A percentile compares a stretch with the other conserved stretches of the same genome.
These are phyloP conservation scores for Heliconius aoede DNA, from an alignment of 2,888 invertebrate species.

Conservation along the genomic window DNA sequence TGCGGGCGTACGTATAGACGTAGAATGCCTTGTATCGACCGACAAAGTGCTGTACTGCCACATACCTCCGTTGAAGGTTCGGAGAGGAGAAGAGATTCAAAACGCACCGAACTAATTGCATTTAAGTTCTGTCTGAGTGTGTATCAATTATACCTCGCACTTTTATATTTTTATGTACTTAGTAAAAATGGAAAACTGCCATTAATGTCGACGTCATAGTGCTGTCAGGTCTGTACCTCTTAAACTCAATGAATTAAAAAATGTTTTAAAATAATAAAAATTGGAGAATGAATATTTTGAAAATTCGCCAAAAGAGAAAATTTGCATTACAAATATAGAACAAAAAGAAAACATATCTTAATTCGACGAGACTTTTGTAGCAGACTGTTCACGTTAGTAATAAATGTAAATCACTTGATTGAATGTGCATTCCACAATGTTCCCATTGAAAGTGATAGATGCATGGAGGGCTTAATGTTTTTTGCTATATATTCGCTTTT, in stretches of 20 bases:
- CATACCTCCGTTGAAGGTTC: slow-evolving; percentile 8
- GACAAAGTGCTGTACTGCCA: slow-evolving; percentile 28
- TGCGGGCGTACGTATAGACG: slow-evolving; percentile 16
- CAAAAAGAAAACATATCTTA: background rate
- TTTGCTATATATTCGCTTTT: slow-evolving; percentile 23
- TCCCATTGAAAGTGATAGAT: slow-evolving; percentile 68
- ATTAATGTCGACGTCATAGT: background rate
- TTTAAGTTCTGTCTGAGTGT: slow-evolving; percentile 22
- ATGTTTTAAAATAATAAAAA: no score
- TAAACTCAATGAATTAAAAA: no score
- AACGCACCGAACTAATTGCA: slow-evolving; percentile 14
- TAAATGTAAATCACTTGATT: slow-evolving; percentile 77
- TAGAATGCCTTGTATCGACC: slow-evolving; percentile 34
- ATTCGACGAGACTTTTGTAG: slow-evolving; percentile 4
- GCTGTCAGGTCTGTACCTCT: no score
- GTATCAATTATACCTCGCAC: slow-evolving; percentile 1
- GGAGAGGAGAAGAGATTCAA: slow-evolving; percentile 8
- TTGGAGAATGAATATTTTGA: no score
- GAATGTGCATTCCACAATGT: slow-evolving; percentile 65
- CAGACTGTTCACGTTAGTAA: slow-evolving; percentile 51
- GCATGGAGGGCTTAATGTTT: slow-evolving; percentile 68
- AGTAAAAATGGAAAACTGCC: background rate
- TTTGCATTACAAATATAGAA: no score
- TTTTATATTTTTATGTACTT: background rate
- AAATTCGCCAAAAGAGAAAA: no score